Evolutionary conservation across 2,797 vertebrate genomes (phyloP).

Genomic region (Platyrinchus mystaceus): DNA sequence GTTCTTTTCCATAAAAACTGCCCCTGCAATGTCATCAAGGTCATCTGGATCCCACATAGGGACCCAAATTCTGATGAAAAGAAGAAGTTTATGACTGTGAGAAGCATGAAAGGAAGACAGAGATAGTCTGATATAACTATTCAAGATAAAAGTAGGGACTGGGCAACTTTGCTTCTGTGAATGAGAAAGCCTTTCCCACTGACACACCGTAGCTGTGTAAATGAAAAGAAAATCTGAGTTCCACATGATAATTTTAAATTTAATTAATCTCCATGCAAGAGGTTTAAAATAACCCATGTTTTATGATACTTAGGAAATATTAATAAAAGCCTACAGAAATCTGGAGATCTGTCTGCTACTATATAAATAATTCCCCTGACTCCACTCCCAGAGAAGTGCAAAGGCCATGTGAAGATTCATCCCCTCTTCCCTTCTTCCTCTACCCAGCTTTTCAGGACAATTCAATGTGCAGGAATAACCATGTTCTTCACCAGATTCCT

Average conservation of each 20-base stretch:
- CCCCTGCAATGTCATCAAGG: not conserved
- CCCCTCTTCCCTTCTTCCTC: not conserved
- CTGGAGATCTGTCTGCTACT: not conserved
- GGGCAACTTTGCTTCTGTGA: not conserved
- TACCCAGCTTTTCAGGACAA: not conserved
- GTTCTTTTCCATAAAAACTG: not conserved
- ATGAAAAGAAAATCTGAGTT: not conserved
- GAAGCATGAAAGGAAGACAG: not conserved
- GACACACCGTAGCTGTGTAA: not conserved
- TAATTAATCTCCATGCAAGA: not conserved
- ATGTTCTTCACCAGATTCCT: conserved; percentile 5
- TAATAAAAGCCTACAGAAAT: conserved; percentile 31
- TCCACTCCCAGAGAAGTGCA: not conserved
- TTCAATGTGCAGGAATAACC: not conserved
- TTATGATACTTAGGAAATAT: not conserved
- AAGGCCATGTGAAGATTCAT: conserved; percentile 3
- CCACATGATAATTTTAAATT: not conserved
- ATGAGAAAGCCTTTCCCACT: not conserved
- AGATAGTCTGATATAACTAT: not conserved
- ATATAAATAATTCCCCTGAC: not conserved
- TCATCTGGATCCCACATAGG: not conserved
- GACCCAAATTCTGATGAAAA: not conserved
- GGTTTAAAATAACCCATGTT: not conserved
- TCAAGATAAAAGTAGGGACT: not conserved
- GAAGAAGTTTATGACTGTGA: not conserved